phyloP scores from a whole-genome alignment of 2,888 invertebrate species.

The Agapetus fuscipes region DNA sequence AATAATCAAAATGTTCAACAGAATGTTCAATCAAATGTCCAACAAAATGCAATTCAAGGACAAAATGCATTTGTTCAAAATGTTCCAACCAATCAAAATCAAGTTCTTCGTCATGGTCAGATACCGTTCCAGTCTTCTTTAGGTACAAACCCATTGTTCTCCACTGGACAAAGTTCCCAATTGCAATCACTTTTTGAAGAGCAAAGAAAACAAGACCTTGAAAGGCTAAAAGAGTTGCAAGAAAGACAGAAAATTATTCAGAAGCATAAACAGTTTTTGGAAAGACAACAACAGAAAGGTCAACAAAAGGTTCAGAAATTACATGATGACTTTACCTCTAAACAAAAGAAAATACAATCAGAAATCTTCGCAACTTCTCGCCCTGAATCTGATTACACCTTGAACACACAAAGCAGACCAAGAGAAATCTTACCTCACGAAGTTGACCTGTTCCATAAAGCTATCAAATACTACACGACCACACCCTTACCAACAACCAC shows the following conservation, averaged over 20 bases:
- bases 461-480: constrained; percentile 57
- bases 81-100: constrained; percentile 3
- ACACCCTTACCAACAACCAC: constrained; percentile 59
- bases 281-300: constrained; percentile 70
- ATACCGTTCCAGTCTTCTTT: constrained; percentile 35
- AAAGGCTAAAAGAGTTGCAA: constrained; percentile 56
- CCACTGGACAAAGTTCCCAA: constrained; percentile 43
- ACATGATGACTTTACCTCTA: constrained; percentile 59
- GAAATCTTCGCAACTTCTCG: constrained; percentile 44
- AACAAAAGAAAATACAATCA: constrained; percentile 56
- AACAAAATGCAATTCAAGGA: too few species aligned
- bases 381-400: constrained; percentile 35
- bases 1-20: constrained; percentile 3
- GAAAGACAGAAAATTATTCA: constrained; percentile 64
- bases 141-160: constrained; percentile 37
- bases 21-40: constrained; percentile 6
- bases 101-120: constrained; percentile 27
- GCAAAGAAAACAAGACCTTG: constrained; percentile 51
- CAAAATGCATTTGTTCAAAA: constrained; percentile 1
- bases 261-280: constrained; percentile 66
- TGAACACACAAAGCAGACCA: constrained; percentile 34
- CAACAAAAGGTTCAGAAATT: constrained; percentile 65
- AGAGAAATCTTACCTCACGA: constrained; percentile 54
- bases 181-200: constrained; percentile 49
- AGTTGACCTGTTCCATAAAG: constrained; percentile 52